Conservation (phyloP, 2,888 invertebrate genomes). For the Tachina lurida region DNA sequence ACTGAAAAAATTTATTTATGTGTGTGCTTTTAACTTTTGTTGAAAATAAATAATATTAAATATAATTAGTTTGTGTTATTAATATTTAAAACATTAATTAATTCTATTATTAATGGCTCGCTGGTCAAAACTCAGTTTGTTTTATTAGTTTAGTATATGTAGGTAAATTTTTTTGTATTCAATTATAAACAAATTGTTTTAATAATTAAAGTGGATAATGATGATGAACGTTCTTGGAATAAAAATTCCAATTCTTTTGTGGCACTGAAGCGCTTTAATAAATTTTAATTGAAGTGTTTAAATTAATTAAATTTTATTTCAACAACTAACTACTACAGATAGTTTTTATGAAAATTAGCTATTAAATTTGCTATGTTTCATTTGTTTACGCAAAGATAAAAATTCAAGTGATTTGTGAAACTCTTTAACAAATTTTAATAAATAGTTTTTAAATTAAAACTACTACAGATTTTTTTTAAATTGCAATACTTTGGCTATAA, state of each 20-base stretch:
- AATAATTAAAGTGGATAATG: not conserved
- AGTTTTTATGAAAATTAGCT: not conserved
- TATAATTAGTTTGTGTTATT: constrained; percentile 35
- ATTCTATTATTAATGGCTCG: constrained; percentile 16
- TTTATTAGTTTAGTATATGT: constrained; percentile 33
- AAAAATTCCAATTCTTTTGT: not conserved
- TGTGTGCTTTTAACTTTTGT: too few species aligned
- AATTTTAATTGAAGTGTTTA: not conserved
- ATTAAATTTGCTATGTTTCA: too few species aligned
- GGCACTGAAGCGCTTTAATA: not conserved
- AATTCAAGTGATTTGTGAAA: not conserved
- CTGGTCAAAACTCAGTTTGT: not conserved
- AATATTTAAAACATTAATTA: constrained; percentile 51
- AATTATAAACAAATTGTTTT: constrained; percentile 8
- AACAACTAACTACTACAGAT: not conserved
- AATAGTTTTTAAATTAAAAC: too few species aligned
- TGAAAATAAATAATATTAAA: not conserved
- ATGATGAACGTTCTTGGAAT: not conserved
- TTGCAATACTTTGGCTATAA: too few species aligned
- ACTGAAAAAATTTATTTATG: too few species aligned
- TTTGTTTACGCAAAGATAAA: too few species aligned
- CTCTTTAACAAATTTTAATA: not conserved
- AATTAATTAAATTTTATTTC: not conserved
- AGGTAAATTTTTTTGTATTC: not conserved
- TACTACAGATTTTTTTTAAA: too few species aligned